Percentiles rank a stretch among this genome's conserved stretches.
Conservation (phyloP, 92 coral and sea anemone species). For the Phymanthus crucifer region DNA sequence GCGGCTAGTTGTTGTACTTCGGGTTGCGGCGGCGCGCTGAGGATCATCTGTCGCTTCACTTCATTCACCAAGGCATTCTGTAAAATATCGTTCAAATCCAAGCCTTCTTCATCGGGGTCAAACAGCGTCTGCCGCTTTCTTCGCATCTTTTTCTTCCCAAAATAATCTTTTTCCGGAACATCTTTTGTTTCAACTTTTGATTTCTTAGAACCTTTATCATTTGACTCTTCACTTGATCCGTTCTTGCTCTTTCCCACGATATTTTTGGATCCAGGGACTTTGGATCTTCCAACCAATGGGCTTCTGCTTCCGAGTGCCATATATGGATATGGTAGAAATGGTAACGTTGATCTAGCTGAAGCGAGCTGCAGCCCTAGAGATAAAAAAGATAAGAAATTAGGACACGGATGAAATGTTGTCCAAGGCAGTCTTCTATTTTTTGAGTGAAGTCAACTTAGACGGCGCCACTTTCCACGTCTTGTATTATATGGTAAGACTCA, state of each 20-base stretch:
- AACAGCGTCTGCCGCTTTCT: slow-evolving; percentile 8
- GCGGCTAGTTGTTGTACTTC: slow-evolving; percentile 42
- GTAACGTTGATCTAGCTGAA: slow-evolving; percentile 9
- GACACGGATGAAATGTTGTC: not conserved
- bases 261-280: slow-evolving; percentile 49
- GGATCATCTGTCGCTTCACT: slow-evolving; percentile 65
- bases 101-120: not conserved
- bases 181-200: not conserved
- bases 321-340: slow-evolving; percentile 13
- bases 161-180: not conserved
- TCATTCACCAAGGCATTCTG: slow-evolving; percentile 43
- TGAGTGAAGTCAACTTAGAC: too few relatives aligned
- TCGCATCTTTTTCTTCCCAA: slow-evolving; percentile 12
- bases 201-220: not conserved
- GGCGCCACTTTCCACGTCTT: too few relatives aligned
- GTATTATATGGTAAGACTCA: too few relatives aligned
- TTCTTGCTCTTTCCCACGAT: not conserved
- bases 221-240: not conserved
- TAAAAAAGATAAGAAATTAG: not conserved
- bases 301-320: slow-evolving; percentile 1
- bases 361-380: slow-evolving; percentile 22
- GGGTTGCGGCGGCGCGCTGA: slow-evolving; percentile 37
- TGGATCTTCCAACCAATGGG: slow-evolving; percentile 50
- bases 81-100: slow-evolving; percentile 25
- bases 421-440: not conserved